phyloP scores from a whole-genome alignment of 1,140 invertebrate species.

The Panonychus citri region DNA sequence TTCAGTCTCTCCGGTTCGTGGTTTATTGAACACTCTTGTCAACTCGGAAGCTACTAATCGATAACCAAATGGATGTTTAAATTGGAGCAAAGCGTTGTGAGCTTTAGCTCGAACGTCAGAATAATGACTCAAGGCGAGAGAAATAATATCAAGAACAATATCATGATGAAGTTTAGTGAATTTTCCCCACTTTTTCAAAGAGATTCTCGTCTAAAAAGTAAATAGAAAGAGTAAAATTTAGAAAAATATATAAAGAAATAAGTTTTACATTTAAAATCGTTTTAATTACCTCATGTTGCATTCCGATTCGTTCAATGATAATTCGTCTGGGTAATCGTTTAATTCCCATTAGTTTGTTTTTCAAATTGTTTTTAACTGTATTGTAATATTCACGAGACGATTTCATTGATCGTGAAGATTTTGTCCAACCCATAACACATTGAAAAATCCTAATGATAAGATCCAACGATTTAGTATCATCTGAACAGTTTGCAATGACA shows the following conservation, averaged over 20 bases:
- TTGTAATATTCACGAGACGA: conserved; percentile 33
- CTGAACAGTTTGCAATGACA: conserved; percentile 35
- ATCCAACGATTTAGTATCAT: conserved; percentile 47
- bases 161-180: conserved; percentile 31
- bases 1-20: conserved; percentile 37
- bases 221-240: not conserved
- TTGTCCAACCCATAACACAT: conserved; percentile 28
- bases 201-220: not conserved
- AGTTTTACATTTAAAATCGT: not conserved
- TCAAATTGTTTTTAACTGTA: conserved; percentile 32
- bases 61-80: conserved; percentile 32
- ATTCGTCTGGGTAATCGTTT: conserved; percentile 37
- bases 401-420: conserved; percentile 27
- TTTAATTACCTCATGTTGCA: conserved; percentile 43
- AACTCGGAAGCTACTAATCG: conserved; percentile 32
- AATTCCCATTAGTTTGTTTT: conserved; percentile 32
- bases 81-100: conserved; percentile 32
- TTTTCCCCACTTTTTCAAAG: conserved; percentile 3
- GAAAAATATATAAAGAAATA: not conserved
- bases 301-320: conserved; percentile 34
- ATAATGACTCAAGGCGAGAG: conserved; percentile 39
- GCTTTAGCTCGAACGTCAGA: conserved; percentile 37
- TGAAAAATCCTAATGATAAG: conserved; percentile 37
- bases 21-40: conserved; percentile 31
- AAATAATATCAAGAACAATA: conserved; percentile 37